Base-by-base conservation (phyloP, 2,113 vertebrate genomes). In the Eretmochelys imbricata region DNA sequence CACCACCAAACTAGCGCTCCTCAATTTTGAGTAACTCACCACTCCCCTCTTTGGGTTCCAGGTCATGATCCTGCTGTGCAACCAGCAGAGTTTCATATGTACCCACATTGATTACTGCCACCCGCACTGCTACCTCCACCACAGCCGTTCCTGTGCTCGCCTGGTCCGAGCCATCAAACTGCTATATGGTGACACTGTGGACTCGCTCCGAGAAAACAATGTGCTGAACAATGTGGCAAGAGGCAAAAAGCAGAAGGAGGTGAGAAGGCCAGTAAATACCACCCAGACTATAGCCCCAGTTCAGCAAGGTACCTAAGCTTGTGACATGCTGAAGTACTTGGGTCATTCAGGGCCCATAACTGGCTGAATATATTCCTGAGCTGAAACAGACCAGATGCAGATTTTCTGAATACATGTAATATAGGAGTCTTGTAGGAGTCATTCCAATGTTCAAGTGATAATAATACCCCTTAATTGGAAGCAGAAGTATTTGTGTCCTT, bases 81-180 rank as follows among this genome's bases (percentile, higher is more conserved):
- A 99, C 98, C 99, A 99, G 97, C 99, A 99, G 93, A 99, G 99
- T 91, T 99, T 99, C 98, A 99, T 99, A 97, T 99, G 99, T 54
- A 99, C 99, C 5, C 99, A 99, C 48, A 91, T 99, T 19, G 99
- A 99, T 97, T 99, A 99, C 98, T 99, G 99, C 93, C 99, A 99
- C 94, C 99, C 99, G 0, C 99, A 99, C 97, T 99, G 99, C 97
- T 99, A 99, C 98, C 99, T 99, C 95, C 99, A 99, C 86, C 99
- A 99, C 97, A 99, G 99, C 96, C 99, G 99, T 54, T 99, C 99
- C 93, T 99, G 99, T 1, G 99, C 99, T 38, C 99, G 99, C 11
- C 98, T 99, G 7, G 99, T 99, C 69, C 99, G 99, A 6, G 99
- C 99, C 95, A 99, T 99, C 98, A 99, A 99, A 86, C 98, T 99